Evolutionary conservation across 2,797 vertebrate genomes (phyloP).

Genomic region (Spinus pinus): DNA sequence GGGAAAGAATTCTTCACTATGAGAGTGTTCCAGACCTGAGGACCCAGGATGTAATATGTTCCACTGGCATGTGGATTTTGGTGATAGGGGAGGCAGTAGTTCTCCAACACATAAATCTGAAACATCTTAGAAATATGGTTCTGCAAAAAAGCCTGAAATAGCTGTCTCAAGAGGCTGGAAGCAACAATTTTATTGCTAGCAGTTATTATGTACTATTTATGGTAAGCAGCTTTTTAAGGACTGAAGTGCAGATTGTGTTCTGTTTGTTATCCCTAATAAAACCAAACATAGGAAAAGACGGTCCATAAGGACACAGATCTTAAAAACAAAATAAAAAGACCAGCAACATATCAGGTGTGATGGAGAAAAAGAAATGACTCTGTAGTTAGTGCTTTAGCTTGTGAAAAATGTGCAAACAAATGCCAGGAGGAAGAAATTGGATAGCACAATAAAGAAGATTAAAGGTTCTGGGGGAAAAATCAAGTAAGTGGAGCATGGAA

Average conservation of each 20-base stretch:
- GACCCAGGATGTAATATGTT: not conserved
- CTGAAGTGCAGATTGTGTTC: not conserved
- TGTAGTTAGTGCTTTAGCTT: not conserved
- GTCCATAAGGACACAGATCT: not conserved
- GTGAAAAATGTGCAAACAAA: not conserved
- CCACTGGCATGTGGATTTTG: not conserved
- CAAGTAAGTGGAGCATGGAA: conserved; percentile 10
- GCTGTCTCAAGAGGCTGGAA: not conserved
- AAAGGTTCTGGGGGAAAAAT: not conserved
- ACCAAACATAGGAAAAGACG: not conserved
- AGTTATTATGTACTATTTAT: not conserved
- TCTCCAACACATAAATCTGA: not conserved
- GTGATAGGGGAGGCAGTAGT: not conserved
- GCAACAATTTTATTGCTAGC: not conserved
- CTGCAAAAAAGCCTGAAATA: not conserved
- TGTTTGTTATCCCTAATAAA: not conserved
- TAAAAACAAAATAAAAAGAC: not conserved
- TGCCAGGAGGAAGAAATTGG: not conserved
- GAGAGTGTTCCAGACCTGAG: not conserved
- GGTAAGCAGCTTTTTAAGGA: not conserved
- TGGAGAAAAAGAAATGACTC: not conserved
- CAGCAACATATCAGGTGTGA: not conserved
- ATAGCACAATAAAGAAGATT: not conserved
- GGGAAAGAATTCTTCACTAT: not conserved
- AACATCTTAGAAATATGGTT: not conserved